Percentiles rank a stretch among this genome's conserved stretches.
These are phyloP conservation scores for Baccha elongata DNA, from an alignment of 2,888 invertebrate species.

Conservation along the genomic window DNA sequence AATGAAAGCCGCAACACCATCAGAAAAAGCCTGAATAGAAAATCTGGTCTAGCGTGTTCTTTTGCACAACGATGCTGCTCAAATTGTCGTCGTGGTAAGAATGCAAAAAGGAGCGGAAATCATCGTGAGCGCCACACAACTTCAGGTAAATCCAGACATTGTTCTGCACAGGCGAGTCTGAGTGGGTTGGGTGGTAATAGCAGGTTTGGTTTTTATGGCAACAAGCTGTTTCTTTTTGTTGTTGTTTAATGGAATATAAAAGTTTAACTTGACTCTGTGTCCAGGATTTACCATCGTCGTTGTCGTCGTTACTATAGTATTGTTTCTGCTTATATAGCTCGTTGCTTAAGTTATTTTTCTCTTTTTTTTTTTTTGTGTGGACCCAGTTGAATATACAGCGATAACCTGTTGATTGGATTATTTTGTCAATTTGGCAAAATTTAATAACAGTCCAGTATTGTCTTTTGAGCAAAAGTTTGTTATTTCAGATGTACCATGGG, in stretches of 20 bases:
- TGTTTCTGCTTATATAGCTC: conserved; percentile 13
- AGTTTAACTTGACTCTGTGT: conserved; percentile 49
- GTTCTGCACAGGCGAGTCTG: conserved; percentile 8
- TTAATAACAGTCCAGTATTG: conserved; percentile 21
- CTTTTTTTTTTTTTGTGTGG: not conserved
- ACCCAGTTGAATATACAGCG: not conserved
- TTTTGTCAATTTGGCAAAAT: conserved; percentile 38
- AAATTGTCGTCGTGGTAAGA: not conserved
- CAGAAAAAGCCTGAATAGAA: not conserved
- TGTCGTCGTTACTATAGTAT: not conserved
- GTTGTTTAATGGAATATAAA: conserved; percentile 70
- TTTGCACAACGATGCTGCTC: conserved; percentile 36
- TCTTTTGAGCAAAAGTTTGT: not conserved
- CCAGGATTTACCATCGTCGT: conserved; percentile 34
- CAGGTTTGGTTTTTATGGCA: conserved; percentile 43
- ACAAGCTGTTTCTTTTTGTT: conserved; percentile 62
- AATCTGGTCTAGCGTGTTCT: conserved; percentile 24
- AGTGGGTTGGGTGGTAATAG: not conserved
- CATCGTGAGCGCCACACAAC: conserved; percentile 38
- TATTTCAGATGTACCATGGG: not conserved
- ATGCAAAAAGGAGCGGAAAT: conserved; percentile 43
- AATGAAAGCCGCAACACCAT: conserved; percentile 54
- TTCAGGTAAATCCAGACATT: conserved; percentile 47
- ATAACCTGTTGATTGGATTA: conserved; percentile 43
- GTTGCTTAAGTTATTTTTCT: not conserved